Evolutionary conservation across 2,888 invertebrate species (phyloP).

Genomic region (Phoronis australis): DNA sequence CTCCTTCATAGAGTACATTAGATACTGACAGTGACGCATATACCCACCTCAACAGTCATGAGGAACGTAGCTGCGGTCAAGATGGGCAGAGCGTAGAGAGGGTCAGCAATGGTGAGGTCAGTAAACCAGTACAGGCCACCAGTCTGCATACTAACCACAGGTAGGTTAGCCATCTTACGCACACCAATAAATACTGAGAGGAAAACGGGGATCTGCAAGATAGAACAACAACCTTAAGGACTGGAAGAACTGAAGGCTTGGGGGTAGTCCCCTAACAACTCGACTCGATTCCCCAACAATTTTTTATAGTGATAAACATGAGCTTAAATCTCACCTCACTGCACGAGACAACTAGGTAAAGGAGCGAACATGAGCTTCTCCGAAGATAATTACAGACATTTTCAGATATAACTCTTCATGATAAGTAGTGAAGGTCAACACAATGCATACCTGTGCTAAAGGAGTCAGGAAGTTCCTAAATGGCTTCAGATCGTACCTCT

Average conservation of each 20-base stretch:
- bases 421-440: too few species aligned
- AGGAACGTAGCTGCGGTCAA: slow-evolving; percentile 78
- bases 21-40: too few species aligned
- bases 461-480: slow-evolving; percentile 66
- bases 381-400: too few species aligned
- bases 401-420: too few species aligned
- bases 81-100: slow-evolving; percentile 78
- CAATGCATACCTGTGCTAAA: slow-evolving; percentile 47
- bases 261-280: background rate
- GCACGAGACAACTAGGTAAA: too few species aligned
- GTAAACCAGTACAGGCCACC: slow-evolving; percentile 91
- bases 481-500: slow-evolving; percentile 73
- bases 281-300: background rate
- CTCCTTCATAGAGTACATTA: too few species aligned
- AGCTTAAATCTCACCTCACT: too few species aligned
- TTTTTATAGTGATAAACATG: background rate
- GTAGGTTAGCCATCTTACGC: slow-evolving; percentile 80
- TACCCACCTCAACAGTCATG: slow-evolving; percentile 67
- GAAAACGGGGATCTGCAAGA: slow-evolving; percentile 69
- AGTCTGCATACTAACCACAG: slow-evolving; percentile 80
- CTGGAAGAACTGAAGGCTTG: background rate
- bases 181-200: slow-evolving; percentile 86
- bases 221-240: background rate
- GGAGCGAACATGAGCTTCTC: too few species aligned
- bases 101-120: slow-evolving; percentile 87